Percentiles rank a stretch among this genome's conserved stretches.
Evolutionary conservation across 2,888 invertebrate species (phyloP).

Genomic region (Campoletis raptor): DNA sequence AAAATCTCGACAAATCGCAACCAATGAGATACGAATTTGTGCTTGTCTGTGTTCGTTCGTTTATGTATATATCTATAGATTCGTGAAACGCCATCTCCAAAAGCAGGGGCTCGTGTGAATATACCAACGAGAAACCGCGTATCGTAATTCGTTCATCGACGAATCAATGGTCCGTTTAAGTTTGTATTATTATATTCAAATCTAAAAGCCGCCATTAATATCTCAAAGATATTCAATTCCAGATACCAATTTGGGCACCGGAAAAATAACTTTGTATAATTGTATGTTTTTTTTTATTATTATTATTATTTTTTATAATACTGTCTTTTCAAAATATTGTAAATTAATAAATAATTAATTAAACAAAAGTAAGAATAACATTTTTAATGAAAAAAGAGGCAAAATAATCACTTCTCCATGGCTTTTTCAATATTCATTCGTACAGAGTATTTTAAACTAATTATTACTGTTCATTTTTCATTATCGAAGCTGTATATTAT

Average conservation of each 20-base stretch:
- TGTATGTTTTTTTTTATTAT: too few species aligned
- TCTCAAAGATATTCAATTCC: background rate
- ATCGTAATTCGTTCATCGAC: constrained; percentile 40
- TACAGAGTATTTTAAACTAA: too few species aligned
- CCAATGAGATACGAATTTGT: constrained; percentile 41
- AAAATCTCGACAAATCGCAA: constrained; percentile 79
- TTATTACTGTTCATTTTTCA: too few species aligned
- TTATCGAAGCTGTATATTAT: too few species aligned
- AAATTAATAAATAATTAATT: background rate
- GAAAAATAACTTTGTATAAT: background rate
- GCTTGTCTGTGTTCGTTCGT: constrained; percentile 9
- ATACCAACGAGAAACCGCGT: constrained; percentile 17
- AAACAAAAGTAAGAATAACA: too few species aligned
- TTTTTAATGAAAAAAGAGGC: too few species aligned
- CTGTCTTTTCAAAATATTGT: background rate
- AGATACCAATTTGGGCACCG: background rate
- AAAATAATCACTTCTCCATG: too few species aligned
- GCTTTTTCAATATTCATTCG: too few species aligned
- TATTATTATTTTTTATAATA: too few species aligned
- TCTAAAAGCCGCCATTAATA: background rate
- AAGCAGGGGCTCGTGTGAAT: constrained; percentile 19
- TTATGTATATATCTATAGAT: background rate
- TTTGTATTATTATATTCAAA: background rate
- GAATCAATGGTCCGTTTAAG: constrained; percentile 38
- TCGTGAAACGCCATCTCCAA: constrained; percentile 15